Conservation (phyloP, 2,797 vertebrate genomes). For the Megalops cyprinoides region DNA sequence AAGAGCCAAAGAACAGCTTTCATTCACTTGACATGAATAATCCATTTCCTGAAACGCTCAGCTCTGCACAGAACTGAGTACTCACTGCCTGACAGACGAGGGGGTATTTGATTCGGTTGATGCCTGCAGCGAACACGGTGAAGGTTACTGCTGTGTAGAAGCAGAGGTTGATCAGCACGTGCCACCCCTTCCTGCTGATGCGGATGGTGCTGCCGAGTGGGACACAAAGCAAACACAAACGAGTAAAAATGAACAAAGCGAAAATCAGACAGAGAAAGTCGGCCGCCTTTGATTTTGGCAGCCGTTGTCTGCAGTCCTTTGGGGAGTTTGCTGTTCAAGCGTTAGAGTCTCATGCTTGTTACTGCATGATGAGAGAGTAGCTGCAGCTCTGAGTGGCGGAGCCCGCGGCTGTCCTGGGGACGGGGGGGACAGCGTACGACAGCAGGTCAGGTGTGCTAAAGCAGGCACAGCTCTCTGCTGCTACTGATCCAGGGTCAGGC, state of each 20-base stretch:
- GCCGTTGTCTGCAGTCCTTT: background rate
- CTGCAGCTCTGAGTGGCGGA: too few species aligned
- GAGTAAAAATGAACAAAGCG: conserved; percentile 2
- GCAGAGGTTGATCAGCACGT: conserved; percentile 92
- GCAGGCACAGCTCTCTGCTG: too few species aligned
- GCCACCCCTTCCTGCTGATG: conserved; percentile 92
- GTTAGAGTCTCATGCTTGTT: too few species aligned
- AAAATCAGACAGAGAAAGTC: background rate
- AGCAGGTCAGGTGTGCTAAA: too few species aligned
- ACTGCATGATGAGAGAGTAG: too few species aligned
- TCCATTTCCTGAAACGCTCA: conserved; percentile 13
- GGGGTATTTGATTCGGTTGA: conserved; percentile 90
- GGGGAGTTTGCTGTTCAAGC: too few species aligned
- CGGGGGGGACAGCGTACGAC: too few species aligned
- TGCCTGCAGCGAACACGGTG: conserved; percentile 89
- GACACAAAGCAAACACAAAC: conserved; percentile 34
- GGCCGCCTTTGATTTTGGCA: background rate
- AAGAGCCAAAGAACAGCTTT: background rate
- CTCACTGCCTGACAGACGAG: conserved; percentile 92
- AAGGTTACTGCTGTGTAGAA: conserved; percentile 91
- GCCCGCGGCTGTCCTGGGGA: too few species aligned
- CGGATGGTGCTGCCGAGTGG: conserved; percentile 82
- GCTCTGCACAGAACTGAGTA: conserved; percentile 44
- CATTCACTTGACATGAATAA: background rate
- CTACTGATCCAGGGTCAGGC: too few species aligned